phyloP scores from a whole-genome alignment of 2,888 invertebrate genomes.

The Cryptophagus acutangulus region DNA sequence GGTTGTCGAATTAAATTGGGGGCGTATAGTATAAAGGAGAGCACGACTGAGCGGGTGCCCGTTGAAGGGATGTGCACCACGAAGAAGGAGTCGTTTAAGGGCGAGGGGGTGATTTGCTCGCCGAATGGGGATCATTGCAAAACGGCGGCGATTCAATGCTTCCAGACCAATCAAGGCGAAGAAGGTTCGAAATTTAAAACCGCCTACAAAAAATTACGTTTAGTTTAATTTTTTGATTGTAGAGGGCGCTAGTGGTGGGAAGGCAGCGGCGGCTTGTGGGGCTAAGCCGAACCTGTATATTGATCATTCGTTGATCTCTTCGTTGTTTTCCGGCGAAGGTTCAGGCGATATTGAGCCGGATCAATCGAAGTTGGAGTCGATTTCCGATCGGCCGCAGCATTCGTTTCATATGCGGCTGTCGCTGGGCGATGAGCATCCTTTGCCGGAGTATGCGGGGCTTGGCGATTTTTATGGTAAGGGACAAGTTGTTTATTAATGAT shows the following conservation, averaged over 20 bases:
- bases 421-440: slow-evolving; percentile 39
- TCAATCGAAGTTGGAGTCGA: slow-evolving; percentile 36
- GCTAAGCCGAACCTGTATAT: slow-evolving; percentile 8
- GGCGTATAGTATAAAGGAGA: slow-evolving; percentile 30
- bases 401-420: slow-evolving; percentile 44
- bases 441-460: slow-evolving; percentile 33
- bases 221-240: slow-evolving; percentile 2
- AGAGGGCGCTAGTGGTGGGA: slow-evolving; percentile 6
- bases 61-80: slow-evolving; percentile 35
- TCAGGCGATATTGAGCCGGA: slow-evolving; percentile 38
- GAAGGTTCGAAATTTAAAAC: too few relatives aligned
- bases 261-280: slow-evolving; percentile 8
- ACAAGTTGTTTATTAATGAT: too few relatives aligned
- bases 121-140: slow-evolving; percentile 43
- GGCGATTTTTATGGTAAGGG: slow-evolving; percentile 43
- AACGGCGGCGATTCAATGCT: slow-evolving; percentile 42
- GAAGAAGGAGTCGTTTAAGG: slow-evolving; percentile 32
- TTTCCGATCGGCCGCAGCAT: slow-evolving; percentile 31
- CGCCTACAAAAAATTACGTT: too few relatives aligned
- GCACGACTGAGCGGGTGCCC: slow-evolving; percentile 23
- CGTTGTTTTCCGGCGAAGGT: slow-evolving; percentile 30
- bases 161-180: slow-evolving; percentile 28
- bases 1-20: slow-evolving; percentile 49
- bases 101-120: slow-evolving; percentile 43
- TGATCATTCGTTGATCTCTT: slow-evolving; percentile 26